Percentiles rank a stretch among this genome's conserved stretches.
These are phyloP conservation scores for Acipenser oxyrinchus DNA, from an alignment of 2,797 vertebrate genomes.

Conservation along the genomic window DNA sequence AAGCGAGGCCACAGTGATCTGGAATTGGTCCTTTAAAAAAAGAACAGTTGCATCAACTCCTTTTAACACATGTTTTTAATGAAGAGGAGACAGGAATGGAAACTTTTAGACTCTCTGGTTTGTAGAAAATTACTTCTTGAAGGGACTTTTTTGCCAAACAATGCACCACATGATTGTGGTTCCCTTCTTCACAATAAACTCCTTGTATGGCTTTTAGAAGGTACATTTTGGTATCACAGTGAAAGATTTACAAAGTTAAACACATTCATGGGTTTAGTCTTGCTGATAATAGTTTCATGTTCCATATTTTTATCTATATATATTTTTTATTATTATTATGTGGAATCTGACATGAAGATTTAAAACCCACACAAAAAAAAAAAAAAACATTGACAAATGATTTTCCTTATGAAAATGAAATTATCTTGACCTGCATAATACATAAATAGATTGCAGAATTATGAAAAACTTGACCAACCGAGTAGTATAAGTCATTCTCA, in stretches of 20 bases:
- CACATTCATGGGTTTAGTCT: neutral
- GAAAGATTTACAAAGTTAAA: slow-evolving; percentile 21
- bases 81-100: slow-evolving; percentile 40
- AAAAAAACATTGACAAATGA: too few species aligned
- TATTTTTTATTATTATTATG: too few species aligned
- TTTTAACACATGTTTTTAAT: slow-evolving; percentile 27
- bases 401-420: too few species aligned
- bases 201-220: slow-evolving; percentile 58
- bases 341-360: too few species aligned
- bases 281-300: slow-evolving; percentile 13
- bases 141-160: slow-evolving; percentile 35
- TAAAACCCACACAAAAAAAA: too few species aligned
- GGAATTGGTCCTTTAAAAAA: slow-evolving; percentile 49
- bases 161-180: slow-evolving; percentile 42
- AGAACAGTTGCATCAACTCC: slow-evolving; percentile 29
- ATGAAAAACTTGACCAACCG: too few species aligned
- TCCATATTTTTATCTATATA: neutral
- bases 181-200: slow-evolving; percentile 36
- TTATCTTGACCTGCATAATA: too few species aligned
- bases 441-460: too few species aligned
- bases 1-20: slow-evolving; percentile 34
- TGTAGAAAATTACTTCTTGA: slow-evolving; percentile 21
- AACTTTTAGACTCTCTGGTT: slow-evolving; percentile 42
- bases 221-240: slow-evolving; percentile 59
- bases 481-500: slow-evolving; percentile 45